These are phyloP conservation scores for Xiphorhynchus erythropygius DNA, from an alignment of 2,797 vertebrate genomes.

Conservation along the genomic window DNA sequence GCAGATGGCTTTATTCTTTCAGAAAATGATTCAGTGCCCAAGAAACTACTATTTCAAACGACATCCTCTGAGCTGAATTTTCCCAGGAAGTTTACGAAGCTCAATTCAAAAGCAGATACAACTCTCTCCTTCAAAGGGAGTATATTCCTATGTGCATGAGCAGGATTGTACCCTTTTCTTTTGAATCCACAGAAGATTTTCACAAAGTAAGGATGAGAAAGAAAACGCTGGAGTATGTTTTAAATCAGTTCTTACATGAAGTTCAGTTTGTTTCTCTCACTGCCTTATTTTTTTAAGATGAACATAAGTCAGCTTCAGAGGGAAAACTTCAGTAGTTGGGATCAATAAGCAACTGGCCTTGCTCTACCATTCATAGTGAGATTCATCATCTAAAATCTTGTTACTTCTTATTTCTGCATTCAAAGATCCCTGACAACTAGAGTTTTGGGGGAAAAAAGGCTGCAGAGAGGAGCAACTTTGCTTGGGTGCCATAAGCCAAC, in stretches of 20 bases:
- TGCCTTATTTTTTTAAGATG: background rate
- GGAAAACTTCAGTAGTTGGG: background rate
- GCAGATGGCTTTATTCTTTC: background rate
- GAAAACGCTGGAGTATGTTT: background rate
- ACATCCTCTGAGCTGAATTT: background rate
- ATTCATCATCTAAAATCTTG: background rate
- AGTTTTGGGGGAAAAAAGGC: background rate
- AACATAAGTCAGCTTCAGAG: slow-evolving; percentile 24
- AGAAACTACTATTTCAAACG: background rate
- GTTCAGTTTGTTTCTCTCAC: background rate
- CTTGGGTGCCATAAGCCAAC: background rate
- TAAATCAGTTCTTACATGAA: background rate
- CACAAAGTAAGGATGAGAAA: background rate
- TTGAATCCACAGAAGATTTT: background rate
- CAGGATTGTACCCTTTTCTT: background rate
- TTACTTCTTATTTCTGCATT: background rate
- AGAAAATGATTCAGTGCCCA: background rate
- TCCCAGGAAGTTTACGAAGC: background rate
- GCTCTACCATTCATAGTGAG: background rate
- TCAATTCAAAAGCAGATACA: background rate
- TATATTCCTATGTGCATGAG: background rate
- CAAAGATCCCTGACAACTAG: background rate
- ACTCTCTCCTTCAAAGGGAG: background rate
- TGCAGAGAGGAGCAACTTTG: background rate
- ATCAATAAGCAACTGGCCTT: slow-evolving; percentile 13